A percentile compares a stretch with the other conserved stretches of the same genome.
Evolutionary conservation across 2,888 invertebrate species (phyloP).

Genomic region (Netelia fuscicornis): DNA sequence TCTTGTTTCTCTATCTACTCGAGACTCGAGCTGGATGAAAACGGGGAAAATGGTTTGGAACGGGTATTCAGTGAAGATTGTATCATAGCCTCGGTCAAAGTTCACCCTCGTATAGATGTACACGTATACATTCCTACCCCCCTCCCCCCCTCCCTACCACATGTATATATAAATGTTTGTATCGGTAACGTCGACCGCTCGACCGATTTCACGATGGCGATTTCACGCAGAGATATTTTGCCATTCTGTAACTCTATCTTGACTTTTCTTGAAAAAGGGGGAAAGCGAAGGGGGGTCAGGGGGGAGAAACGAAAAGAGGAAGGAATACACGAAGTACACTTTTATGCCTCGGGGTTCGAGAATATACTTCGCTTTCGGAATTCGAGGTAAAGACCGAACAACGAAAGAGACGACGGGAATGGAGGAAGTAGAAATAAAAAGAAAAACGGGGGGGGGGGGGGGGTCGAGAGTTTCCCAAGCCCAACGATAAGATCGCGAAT

Average conservation of each 20-base stretch:
- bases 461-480: not conserved
- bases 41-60: conserved; percentile 38
- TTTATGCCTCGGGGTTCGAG: conserved; percentile 35
- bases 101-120: conserved; percentile 40
- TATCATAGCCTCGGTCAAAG: conserved; percentile 52
- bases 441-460: not conserved
- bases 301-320: conserved; percentile 5
- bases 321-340: conserved; percentile 35
- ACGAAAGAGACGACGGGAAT: conserved; percentile 3
- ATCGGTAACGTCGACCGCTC: conserved; percentile 20
- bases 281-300: not conserved
- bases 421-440: conserved; percentile 26
- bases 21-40: conserved; percentile 31
- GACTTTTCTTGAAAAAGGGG: not conserved
- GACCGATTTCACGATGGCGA: conserved; percentile 57
- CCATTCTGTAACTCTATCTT: conserved; percentile 12
- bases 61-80: conserved; percentile 55
- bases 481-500: conserved; percentile 71
- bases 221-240: conserved; percentile 28
- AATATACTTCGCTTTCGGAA: conserved; percentile 24
- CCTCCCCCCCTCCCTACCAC: not conserved
- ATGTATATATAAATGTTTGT: conserved; percentile 4
- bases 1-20: conserved; percentile 15
- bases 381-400: not conserved
- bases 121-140: too few species aligned